Evolutionary conservation across 2,888 invertebrate genomes (phyloP).

Genomic region (Calliphora vomitoria): DNA sequence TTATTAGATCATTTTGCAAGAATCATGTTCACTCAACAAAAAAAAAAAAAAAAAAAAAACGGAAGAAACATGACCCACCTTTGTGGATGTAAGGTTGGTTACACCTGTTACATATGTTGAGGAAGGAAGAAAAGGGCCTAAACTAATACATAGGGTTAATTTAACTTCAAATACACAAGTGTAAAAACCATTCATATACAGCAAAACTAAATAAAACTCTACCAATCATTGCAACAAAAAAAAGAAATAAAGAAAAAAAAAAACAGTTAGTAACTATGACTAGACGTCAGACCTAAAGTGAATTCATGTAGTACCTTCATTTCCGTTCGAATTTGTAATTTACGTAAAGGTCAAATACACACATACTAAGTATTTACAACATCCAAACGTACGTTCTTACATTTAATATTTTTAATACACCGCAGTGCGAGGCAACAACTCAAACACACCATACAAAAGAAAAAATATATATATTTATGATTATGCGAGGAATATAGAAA

Average conservation of each 20-base stretch:
- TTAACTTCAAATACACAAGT: constrained; percentile 24
- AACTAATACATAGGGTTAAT: constrained; percentile 24
- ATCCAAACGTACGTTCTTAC: constrained; percentile 34
- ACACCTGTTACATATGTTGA: neutral
- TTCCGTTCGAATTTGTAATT: constrained; percentile 66
- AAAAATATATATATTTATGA: constrained; percentile 42
- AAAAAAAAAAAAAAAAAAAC: neutral
- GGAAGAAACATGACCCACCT: neutral
- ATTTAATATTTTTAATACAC: constrained; percentile 27
- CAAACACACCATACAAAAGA: constrained; percentile 25
- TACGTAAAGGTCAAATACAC: constrained; percentile 55
- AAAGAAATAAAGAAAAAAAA: constrained; percentile 5
- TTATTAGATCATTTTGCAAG: no score
- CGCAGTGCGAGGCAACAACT: constrained; percentile 13
- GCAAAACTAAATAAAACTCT: neutral
- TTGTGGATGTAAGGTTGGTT: neutral
- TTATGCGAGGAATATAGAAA: constrained; percentile 12
- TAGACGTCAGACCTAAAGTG: constrained; percentile 54
- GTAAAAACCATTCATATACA: constrained; percentile 34
- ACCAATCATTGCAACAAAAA: constrained; percentile 29
- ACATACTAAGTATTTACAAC: constrained; percentile 28
- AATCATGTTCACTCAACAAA: no score
- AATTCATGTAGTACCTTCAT: constrained; percentile 69
- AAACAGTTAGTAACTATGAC: constrained; percentile 42
- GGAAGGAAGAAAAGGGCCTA: constrained; percentile 1